phyloP scores from a whole-genome alignment of 2,888 invertebrate genomes.

The Pheosia gnoma region DNA sequence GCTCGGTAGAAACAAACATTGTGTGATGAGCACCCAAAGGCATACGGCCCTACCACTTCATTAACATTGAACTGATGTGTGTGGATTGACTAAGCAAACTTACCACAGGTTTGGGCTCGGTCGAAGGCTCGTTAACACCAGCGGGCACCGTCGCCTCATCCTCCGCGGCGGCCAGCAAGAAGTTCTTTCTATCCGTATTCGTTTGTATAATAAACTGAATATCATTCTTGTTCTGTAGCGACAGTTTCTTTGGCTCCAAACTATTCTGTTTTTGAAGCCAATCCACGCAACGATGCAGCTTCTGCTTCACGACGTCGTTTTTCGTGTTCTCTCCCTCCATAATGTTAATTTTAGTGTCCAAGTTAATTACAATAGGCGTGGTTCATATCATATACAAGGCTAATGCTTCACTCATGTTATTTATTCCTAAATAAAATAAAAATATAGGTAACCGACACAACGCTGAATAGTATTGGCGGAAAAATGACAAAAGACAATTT shows the following conservation, averaged over 20 bases:
- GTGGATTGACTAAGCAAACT: slow-evolving; percentile 16
- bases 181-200: slow-evolving; percentile 68
- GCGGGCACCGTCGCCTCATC: slow-evolving; percentile 69
- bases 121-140: slow-evolving; percentile 59
- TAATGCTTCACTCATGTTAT: not conserved
- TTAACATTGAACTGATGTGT: too few species aligned
- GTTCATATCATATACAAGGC: not conserved
- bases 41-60: too few species aligned
- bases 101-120: slow-evolving; percentile 66
- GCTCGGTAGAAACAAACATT: too few species aligned
- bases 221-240: slow-evolving; percentile 68
- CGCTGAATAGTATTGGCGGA: not conserved
- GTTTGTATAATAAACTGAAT: slow-evolving; percentile 73
- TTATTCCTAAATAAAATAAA: not conserved
- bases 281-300: slow-evolving; percentile 62
- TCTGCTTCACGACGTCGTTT: slow-evolving; percentile 33
- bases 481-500: not conserved
- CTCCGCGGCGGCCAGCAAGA: slow-evolving; percentile 64
- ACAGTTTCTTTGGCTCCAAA: slow-evolving; percentile 58
- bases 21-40: too few species aligned
- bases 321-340: slow-evolving; percentile 16
- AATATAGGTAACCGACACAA: not conserved
- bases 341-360: not conserved
- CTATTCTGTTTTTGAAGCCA: slow-evolving; percentile 75
- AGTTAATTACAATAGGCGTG: not conserved